Evolutionary conservation across 2,113 vertebrate genomes (phyloP).

Genomic region (Calypte anna): DNA sequence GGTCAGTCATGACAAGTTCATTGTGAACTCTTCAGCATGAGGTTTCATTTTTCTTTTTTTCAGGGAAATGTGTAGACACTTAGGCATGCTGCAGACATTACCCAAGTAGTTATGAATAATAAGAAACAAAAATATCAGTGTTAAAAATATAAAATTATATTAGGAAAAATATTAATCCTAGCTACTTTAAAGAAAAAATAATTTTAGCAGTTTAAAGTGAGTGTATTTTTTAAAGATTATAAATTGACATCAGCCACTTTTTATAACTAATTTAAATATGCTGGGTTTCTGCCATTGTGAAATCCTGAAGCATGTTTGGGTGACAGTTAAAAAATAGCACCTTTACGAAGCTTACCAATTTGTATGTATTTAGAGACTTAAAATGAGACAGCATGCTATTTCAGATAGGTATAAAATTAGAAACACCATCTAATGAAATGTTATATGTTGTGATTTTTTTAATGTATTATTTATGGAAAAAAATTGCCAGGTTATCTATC

Average conservation of each 20-base stretch:
- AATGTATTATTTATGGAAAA: conserved; percentile 52
- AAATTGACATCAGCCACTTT: neutral
- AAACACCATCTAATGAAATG: conserved; percentile 21
- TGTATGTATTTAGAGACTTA: neutral
- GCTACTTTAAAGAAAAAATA: neutral
- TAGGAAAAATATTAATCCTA: neutral
- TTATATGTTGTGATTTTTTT: conserved; percentile 48
- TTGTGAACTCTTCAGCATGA: neutral
- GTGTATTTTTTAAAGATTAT: neutral
- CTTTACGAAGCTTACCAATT: neutral
- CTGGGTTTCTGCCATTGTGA: neutral
- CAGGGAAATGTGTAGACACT: neutral
- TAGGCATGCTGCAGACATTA: neutral
- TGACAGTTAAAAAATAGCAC: neutral
- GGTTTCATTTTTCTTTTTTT: neutral
- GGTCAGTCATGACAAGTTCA: neutral
- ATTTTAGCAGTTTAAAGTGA: neutral
- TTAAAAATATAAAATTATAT: neutral
- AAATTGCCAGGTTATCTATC: conserved; percentile 29
- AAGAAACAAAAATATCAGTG: neutral
- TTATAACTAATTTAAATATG: neutral
- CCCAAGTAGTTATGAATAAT: neutral
- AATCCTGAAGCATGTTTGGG: neutral
- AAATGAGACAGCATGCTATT: conserved; percentile 34
- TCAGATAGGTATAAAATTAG: conserved; percentile 42